These are phyloP conservation scores for Trypoxylon attenuatum DNA, from an alignment of 2,888 invertebrate genomes.

Conservation along the genomic window DNA sequence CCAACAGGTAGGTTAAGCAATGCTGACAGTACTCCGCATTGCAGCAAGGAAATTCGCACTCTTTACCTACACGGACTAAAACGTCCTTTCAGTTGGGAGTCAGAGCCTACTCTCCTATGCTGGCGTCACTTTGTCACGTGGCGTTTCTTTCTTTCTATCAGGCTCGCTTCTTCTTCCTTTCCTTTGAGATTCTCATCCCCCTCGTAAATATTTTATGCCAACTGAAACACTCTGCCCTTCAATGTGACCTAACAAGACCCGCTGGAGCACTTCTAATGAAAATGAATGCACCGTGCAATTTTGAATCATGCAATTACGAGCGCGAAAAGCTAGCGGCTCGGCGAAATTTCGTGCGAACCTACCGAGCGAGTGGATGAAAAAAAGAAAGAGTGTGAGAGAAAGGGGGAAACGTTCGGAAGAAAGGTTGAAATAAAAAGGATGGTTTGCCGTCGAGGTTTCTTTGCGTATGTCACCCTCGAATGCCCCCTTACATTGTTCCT, in stretches of 20 bases:
- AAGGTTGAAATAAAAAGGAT: too few relatives aligned
- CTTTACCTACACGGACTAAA: not conserved
- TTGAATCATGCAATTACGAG: too few relatives aligned
- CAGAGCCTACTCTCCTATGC: not conserved
- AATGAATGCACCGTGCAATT: too few relatives aligned
- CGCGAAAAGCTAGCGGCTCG: too few relatives aligned
- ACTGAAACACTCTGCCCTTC: not conserved
- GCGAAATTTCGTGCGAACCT: too few relatives aligned
- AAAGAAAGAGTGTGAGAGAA: too few relatives aligned
- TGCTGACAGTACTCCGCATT: conserved; percentile 63
- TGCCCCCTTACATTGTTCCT: not conserved
- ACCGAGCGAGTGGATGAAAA: too few relatives aligned
- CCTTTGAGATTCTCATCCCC: conserved; percentile 25
- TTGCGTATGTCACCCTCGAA: too few relatives aligned
- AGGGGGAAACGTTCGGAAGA: too few relatives aligned
- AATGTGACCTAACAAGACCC: not conserved
- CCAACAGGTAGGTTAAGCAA: conserved; percentile 64
- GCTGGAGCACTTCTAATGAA: not conserved
- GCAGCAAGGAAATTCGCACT: conserved; percentile 54
- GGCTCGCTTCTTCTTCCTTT: conserved; percentile 25
- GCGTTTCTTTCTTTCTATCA: too few relatives aligned
- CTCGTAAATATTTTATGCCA: conserved; percentile 11
- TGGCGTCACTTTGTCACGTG: not conserved
- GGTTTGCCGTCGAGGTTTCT: too few relatives aligned
- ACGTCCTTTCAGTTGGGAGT: not conserved